Conservation (phyloP, 1,140 invertebrate genomes). For the Leucophenga varia region DNA sequence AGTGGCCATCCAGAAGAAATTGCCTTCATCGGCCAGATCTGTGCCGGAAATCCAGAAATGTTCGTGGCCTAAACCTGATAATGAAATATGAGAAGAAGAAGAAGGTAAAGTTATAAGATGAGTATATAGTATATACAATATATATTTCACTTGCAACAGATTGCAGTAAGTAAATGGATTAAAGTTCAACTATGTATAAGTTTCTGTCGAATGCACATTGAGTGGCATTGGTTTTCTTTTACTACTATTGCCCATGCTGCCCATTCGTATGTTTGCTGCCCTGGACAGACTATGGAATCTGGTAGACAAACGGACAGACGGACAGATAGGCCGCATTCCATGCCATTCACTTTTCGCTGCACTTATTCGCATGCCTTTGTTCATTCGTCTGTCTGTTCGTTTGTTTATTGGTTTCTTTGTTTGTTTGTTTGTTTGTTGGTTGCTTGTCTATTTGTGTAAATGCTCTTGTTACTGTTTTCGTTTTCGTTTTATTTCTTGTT, state of each 20-base stretch:
- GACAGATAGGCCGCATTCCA: too few relatives aligned
- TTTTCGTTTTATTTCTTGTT: too few relatives aligned
- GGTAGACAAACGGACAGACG: too few relatives aligned
- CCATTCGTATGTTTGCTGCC: not conserved
- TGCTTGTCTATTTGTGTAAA: too few relatives aligned
- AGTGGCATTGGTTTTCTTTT: not conserved
- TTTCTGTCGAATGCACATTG: constrained; percentile 7
- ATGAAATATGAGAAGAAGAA: constrained; percentile 7
- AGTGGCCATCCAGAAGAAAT: constrained; percentile 90
- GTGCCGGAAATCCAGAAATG: constrained; percentile 93
- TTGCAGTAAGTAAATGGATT: not conserved
- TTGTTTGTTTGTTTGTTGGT: too few relatives aligned
- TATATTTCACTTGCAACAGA: too few relatives aligned
- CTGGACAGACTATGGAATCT: too few relatives aligned
- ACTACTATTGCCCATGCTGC: not conserved
- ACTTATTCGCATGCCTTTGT: not conserved
- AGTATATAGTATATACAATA: too few relatives aligned
- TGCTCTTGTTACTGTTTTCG: too few relatives aligned
- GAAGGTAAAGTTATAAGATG: too few relatives aligned
- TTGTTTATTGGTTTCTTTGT: not conserved
- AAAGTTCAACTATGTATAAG: constrained; percentile 2
- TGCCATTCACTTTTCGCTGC: not conserved
- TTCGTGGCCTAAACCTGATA: constrained; percentile 76
- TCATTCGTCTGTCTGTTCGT: too few relatives aligned
- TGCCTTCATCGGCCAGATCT: constrained; percentile 85